Evolutionary conservation across 2,888 invertebrate species (phyloP).

Genomic region (Entomobrya multifasciata): DNA sequence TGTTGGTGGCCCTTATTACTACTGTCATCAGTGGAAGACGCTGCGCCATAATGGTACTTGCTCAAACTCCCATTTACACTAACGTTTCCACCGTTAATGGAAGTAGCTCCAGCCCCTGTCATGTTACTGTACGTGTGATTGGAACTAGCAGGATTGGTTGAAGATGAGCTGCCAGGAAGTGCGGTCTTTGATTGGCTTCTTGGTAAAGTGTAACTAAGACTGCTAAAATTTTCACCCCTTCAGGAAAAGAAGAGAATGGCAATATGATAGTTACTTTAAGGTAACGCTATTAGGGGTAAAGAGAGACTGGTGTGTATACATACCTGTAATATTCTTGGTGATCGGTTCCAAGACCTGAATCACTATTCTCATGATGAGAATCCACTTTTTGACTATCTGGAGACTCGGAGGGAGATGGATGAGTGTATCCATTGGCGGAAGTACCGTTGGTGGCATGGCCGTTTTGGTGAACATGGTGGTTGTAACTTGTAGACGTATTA

Average conservation of each 20-base stretch:
- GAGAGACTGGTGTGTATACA: neutral
- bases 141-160: neutral
- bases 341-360: slow-evolving; percentile 89
- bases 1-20: slow-evolving; percentile 47
- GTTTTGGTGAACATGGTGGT: slow-evolving; percentile 7
- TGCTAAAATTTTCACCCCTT: slow-evolving; percentile 77
- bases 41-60: slow-evolving; percentile 68
- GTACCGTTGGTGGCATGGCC: slow-evolving; percentile 9
- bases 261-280: neutral
- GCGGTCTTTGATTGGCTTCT: slow-evolving; percentile 71
- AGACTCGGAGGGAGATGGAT: slow-evolving; percentile 78
- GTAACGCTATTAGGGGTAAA: slow-evolving; percentile 3
- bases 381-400: slow-evolving; percentile 78
- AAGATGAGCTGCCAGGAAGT: neutral
- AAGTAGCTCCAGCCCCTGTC: neutral
- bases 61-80: neutral
- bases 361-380: slow-evolving; percentile 86
- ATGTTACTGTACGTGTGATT: slow-evolving; percentile 68
- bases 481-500: slow-evolving; percentile 38
- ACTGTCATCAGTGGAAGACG: slow-evolving; percentile 47
- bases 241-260: neutral
- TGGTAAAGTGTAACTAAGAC: slow-evolving; percentile 76
- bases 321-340: slow-evolving; percentile 84
- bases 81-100: slow-evolving; percentile 10
- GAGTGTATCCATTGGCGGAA: slow-evolving; percentile 69